A percentile compares a stretch with the other conserved stretches of the same genome.
These are phyloP conservation scores for Trachymyrmex septentrionalis DNA, from an alignment of 1,140 invertebrate species.

Conservation along the genomic window DNA sequence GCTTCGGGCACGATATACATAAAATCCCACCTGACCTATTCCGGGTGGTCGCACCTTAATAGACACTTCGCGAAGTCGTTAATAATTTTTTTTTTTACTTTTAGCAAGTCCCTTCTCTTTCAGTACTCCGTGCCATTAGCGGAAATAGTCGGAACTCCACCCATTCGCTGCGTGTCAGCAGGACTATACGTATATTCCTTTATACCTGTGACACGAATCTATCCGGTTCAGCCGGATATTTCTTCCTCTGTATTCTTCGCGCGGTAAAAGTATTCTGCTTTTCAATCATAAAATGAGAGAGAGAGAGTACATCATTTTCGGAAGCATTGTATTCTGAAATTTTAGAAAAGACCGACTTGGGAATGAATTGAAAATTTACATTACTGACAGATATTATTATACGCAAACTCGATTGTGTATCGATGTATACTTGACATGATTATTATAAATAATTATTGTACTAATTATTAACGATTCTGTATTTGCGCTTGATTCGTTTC, in stretches of 20 bases:
- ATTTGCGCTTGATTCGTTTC: constrained; percentile 4
- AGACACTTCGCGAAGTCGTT: constrained; percentile 65
- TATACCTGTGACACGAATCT: constrained; percentile 18
- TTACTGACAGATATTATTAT: constrained; percentile 21
- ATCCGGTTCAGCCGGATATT: background rate
- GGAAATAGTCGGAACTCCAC: constrained; percentile 66
- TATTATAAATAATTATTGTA: constrained; percentile 35
- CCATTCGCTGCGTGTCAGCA: constrained; percentile 43
- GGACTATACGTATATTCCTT: constrained; percentile 30
- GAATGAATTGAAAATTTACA: background rate
- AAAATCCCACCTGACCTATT: constrained; percentile 60
- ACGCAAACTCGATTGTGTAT: background rate
- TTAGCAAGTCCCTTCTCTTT: constrained; percentile 36
- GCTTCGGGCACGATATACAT: constrained; percentile 45
- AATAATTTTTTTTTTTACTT: constrained; percentile 55
- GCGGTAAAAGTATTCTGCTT: background rate
- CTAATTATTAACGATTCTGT: constrained; percentile 21
- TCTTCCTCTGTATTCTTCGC: background rate
- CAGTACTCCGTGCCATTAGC: constrained; percentile 55
- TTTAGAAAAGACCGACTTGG: background rate
- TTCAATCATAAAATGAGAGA: constrained; percentile 31
- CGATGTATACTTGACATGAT: constrained; percentile 5
- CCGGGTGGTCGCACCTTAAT: constrained; percentile 44
- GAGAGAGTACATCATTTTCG: background rate
- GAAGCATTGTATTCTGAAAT: background rate